These are phyloP conservation scores for Periplaneta americana DNA, from an alignment of 1,140 invertebrate species.

Conservation along the genomic window DNA sequence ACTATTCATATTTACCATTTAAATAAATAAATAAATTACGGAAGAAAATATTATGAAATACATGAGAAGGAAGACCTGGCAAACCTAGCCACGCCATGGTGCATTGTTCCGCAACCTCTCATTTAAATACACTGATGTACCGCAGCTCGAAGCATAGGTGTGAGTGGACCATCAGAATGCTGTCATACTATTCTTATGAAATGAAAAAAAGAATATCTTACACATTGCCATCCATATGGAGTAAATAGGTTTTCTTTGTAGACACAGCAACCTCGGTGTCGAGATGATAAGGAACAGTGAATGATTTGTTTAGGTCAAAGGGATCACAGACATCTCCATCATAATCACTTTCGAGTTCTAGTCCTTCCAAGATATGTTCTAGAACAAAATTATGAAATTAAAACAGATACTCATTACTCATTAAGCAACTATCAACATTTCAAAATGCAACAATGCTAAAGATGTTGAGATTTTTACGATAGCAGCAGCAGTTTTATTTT, in stretches of 20 bases:
- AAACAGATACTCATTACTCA: no score
- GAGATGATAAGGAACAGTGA: not conserved
- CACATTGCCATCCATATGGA: not conserved
- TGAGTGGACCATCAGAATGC: not conserved
- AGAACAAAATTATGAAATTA: no score
- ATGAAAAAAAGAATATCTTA: not conserved
- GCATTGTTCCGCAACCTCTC: not conserved
- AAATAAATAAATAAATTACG: no score
- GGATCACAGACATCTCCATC: not conserved
- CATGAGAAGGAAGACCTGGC: not conserved
- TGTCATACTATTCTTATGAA: not conserved
- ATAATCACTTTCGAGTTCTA: not conserved
- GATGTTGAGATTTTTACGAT: no score
- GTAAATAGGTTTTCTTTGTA: not conserved
- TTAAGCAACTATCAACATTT: no score
- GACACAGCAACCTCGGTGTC: not conserved
- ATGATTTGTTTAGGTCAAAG: not conserved
- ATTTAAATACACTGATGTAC: not conserved
- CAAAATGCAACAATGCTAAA: no score
- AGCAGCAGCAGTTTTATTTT: no score
- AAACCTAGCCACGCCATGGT: not conserved
- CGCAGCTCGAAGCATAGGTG: not conserved
- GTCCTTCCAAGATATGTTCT: no score
- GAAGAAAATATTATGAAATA: not conserved
- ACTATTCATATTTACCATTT: no score